phyloP scores from a whole-genome alignment of 2,797 vertebrate genomes.

The Leucoraja ocellata region DNA sequence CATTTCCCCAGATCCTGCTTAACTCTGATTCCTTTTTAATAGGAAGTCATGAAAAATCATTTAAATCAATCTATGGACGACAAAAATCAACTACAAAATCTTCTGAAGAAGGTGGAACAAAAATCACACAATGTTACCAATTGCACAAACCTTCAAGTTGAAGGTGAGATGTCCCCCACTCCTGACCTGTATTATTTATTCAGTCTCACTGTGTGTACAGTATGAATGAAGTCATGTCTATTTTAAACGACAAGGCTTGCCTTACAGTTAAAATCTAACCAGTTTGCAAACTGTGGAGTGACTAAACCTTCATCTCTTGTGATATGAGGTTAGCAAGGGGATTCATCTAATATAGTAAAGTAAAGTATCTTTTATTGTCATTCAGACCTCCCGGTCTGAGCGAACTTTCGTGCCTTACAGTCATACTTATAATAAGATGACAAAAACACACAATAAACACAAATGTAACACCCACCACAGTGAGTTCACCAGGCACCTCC shows the following conservation, averaged over 20 bases:
- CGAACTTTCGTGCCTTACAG: too few species aligned
- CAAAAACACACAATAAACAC: too few species aligned
- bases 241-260: neutral
- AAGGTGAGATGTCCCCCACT: constrained; percentile 49
- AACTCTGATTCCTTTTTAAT: constrained; percentile 1
- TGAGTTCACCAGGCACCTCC: too few species aligned
- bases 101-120: constrained; percentile 60
- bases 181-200: neutral
- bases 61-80: constrained; percentile 64
- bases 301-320: neutral
- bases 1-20: neutral
- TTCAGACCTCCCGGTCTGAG: too few species aligned
- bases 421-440: too few species aligned
- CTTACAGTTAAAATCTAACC: constrained; percentile 10
- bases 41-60: constrained; percentile 61
- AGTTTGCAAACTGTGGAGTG: neutral
- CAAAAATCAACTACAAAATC: constrained; percentile 64
- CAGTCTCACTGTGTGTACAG: neutral
- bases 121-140: constrained; percentile 53
- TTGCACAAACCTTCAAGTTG: constrained; percentile 50
- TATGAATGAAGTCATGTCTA: neutral
- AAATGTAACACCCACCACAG: too few species aligned
- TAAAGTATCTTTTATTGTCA: too few species aligned
- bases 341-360: too few species aligned
- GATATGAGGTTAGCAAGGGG: neutral